These are phyloP conservation scores for Pachydiplax longipennis DNA, from an alignment of 2,888 invertebrate genomes.

Conservation along the genomic window DNA sequence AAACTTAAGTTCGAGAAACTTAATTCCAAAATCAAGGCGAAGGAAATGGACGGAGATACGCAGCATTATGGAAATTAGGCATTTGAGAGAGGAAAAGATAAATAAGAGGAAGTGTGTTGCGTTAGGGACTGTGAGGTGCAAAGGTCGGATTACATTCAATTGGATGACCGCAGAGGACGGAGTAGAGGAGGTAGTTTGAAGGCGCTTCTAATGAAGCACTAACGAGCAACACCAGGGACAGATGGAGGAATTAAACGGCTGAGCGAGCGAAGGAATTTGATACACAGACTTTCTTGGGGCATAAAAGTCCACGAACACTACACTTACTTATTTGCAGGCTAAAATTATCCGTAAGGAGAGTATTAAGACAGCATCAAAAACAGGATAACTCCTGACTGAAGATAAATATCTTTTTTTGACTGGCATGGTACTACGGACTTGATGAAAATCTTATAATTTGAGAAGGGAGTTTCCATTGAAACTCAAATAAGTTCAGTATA, in stretches of 20 bases:
- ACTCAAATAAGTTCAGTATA: no score
- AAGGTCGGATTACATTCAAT: slow-evolving; percentile 33
- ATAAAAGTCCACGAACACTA: neutral
- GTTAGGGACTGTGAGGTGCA: neutral
- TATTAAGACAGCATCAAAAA: no score
- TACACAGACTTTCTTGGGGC: neutral
- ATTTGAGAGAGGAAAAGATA: neutral
- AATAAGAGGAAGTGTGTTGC: neutral
- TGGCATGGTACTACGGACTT: no score
- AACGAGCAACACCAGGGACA: slow-evolving; percentile 31
- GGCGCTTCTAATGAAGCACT: slow-evolving; percentile 39
- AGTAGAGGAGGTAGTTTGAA: neutral
- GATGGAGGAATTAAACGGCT: slow-evolving; percentile 18
- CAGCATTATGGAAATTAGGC: neutral
- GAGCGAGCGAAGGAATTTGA: neutral
- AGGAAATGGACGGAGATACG: neutral
- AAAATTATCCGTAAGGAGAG: no score
- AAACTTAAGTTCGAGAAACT: no score
- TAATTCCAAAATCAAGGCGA: no score
- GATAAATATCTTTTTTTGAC: no score
- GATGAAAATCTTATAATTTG: no score
- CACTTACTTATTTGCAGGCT: no score
- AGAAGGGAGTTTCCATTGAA: no score
- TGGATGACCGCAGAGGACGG: slow-evolving; percentile 13
- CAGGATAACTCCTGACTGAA: no score